Conservation (phyloP, 2,888 invertebrate species). For the Caenorhabditis becei region DNA sequence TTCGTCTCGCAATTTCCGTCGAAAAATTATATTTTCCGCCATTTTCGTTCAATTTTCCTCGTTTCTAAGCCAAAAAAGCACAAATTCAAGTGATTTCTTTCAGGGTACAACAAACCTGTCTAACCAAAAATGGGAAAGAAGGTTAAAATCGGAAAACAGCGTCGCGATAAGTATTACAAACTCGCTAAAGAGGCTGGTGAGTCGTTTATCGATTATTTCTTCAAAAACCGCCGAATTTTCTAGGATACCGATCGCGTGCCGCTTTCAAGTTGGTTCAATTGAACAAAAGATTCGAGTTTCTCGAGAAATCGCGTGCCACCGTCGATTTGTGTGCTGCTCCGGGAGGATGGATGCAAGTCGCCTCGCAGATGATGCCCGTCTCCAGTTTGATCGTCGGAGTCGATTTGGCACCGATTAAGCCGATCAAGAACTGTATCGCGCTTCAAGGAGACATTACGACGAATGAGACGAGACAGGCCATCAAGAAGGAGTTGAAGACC, state of each 20-base stretch:
- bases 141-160: conserved; percentile 95
- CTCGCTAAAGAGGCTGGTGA: conserved; percentile 97
- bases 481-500: conserved; percentile 77
- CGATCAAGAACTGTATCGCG: conserved; percentile 92
- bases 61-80: neutral
- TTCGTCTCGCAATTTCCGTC: conserved; percentile 2
- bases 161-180: conserved; percentile 98
- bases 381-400: conserved; percentile 85
- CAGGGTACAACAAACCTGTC: conserved; percentile 36
- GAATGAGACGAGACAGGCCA: conserved; percentile 85
- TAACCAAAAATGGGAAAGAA: conserved; percentile 90
- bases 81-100: neutral
- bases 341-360: conserved; percentile 88
- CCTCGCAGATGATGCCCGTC: conserved; percentile 95
- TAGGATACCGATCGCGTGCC: conserved; percentile 96
- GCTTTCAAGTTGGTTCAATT: conserved; percentile 99
- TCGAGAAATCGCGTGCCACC: conserved; percentile 95
- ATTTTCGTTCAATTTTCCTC: neutral
- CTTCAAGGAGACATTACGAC: conserved; percentile 97
- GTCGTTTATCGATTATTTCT: conserved; percentile 7
- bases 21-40: neutral
- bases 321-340: conserved; percentile 99
- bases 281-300: conserved; percentile 96
- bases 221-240: neutral
- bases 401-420: conserved; percentile 94